phyloP scores from a whole-genome alignment of 2,113 vertebrate species.

The Bungarus multicinctus region DNA sequence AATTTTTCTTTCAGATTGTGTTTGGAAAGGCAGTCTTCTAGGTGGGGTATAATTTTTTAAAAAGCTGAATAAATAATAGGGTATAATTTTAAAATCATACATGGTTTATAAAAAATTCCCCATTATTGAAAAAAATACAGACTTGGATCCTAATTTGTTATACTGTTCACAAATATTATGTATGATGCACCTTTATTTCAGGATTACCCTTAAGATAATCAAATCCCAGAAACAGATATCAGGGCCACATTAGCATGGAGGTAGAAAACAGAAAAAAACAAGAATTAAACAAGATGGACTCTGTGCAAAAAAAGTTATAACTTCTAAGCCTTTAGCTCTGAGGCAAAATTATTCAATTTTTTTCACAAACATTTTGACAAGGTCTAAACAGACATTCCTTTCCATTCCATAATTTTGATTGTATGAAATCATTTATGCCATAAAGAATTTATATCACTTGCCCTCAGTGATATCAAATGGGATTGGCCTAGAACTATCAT shows the following conservation, averaged over 20 bases:
- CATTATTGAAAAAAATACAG: neutral
- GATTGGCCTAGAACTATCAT: neutral
- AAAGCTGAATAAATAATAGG: neutral
- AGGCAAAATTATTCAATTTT: neutral
- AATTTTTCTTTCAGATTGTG: neutral
- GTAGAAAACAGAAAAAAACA: neutral
- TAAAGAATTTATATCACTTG: neutral
- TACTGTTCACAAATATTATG: neutral
- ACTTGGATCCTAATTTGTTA: neutral
- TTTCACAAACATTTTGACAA: neutral
- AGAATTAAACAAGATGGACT: neutral
- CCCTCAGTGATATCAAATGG: neutral
- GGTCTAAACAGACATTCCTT: neutral
- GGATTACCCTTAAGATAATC: neutral
- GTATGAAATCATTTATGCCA: neutral
- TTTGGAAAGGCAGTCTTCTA: neutral
- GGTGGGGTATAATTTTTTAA: neutral
- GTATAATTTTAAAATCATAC: neutral
- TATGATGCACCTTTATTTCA: neutral
- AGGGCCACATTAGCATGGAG: neutral
- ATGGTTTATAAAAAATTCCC: neutral
- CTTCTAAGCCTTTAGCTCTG: neutral
- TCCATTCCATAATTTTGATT: neutral
- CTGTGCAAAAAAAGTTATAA: neutral
- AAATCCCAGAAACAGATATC: neutral